Conservation (phyloP, 1,140 invertebrate species). For the Tetranychus cinnabarinus region DNA sequence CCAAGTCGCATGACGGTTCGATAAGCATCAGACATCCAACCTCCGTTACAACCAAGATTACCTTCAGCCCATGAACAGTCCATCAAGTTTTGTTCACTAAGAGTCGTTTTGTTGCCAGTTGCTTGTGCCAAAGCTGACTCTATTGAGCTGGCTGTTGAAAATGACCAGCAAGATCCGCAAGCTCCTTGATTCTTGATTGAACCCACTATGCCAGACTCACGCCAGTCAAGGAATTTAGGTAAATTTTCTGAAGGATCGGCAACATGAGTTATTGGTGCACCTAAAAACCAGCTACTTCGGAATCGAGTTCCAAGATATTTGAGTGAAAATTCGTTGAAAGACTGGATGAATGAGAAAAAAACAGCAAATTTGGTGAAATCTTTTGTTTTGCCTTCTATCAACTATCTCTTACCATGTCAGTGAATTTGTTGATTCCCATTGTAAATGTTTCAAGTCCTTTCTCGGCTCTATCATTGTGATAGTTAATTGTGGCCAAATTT, state of each 20-base stretch:
- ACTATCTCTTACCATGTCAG: not conserved
- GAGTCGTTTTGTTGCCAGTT: slow-evolving; percentile 50
- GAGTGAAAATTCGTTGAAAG: not conserved
- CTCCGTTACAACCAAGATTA: slow-evolving; percentile 11
- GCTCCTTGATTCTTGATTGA: slow-evolving; percentile 23
- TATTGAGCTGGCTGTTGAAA: slow-evolving; percentile 2
- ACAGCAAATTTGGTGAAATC: not conserved
- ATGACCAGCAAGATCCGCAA: slow-evolving; percentile 10
- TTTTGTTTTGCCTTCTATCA: not conserved
- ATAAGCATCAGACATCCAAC: slow-evolving; percentile 1
- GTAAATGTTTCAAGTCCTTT: not conserved
- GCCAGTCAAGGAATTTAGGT: slow-evolving; percentile 21
- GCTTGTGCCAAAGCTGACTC: slow-evolving; percentile 66
- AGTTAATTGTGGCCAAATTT: not conserved
- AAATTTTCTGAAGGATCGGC: not conserved
- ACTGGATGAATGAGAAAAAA: not conserved
- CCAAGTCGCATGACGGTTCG: slow-evolving; percentile 20
- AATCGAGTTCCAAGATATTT: not conserved
- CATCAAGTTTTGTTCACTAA: slow-evolving; percentile 21
- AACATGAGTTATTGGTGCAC: not conserved
- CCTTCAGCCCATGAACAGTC: slow-evolving; percentile 8
- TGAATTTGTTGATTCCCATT: not conserved
- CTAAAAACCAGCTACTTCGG: not conserved
- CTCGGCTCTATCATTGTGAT: not conserved
- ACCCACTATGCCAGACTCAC: slow-evolving; percentile 21